Evolutionary conservation across 2,888 invertebrate genomes (phyloP), one percentile per base, ranked within the genome.

Genomic region (Stramonita haemastoma): DNA sequence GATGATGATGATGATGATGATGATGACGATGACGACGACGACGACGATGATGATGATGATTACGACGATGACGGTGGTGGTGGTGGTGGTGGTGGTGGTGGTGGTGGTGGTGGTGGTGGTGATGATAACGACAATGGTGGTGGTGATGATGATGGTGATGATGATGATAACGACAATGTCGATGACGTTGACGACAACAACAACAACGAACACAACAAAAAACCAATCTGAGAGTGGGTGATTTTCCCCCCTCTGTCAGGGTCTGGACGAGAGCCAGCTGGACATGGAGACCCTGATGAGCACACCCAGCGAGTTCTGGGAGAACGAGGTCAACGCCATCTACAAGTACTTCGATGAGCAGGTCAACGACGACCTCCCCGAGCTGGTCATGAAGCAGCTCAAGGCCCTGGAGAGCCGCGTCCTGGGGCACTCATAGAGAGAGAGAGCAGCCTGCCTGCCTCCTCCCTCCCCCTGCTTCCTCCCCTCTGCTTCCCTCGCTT

Each of bases 301-400:
- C 92, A 96, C 99, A 90, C 98, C 99, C 15, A 98, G 97, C 95
- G 97, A 98, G 89, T 99, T 99, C 96, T 99, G 99, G 99, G 96
- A 97, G 87, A 97, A 98, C 94, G 99, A 99, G 94, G 95, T 94
- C 86, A 96, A 97, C 90, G 98, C 98, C 46, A 97, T 99, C 91
- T 97, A 97, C 94, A 97, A 97, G 94, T 99, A 99, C 96, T 98
- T 99, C 96, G 97, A 98, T 87, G 97, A 98, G 93, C 99, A 99
- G 97, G 98, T 99, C 6, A 98, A 98, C n/a, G 96, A 97, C 1
- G 99, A 99, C 96, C 96, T 99, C 88, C 99, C 99, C 0, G 95
- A 96, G 66, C 97, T 97, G 93, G 97, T 99, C 94, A 96, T 97
- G 94, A 96, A 97, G 1, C 97, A 99, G 96, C 96, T 99, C 91